A percentile compares a stretch with the other conserved stretches of the same genome.
Evolutionary conservation across 2,888 invertebrate species (phyloP).

Genomic region (Oegoconia quadripuncta): DNA sequence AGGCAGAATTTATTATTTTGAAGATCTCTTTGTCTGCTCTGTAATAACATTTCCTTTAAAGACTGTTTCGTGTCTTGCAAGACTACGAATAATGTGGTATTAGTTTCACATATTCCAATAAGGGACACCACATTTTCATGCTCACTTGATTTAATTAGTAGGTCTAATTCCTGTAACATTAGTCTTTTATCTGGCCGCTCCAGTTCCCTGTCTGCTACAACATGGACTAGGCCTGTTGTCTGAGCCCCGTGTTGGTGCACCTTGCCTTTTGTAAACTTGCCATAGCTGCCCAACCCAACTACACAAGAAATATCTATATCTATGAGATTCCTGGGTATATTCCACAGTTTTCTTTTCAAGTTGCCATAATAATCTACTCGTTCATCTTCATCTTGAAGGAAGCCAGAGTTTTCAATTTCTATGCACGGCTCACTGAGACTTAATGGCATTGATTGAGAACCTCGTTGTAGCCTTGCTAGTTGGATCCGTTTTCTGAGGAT

Average conservation of each 20-base stretch:
- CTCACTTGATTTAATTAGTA: slow-evolving; percentile 83
- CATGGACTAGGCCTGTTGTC: slow-evolving; percentile 80
- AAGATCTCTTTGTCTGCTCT: slow-evolving; percentile 76
- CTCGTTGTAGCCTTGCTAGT: slow-evolving; percentile 65
- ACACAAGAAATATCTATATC: slow-evolving; percentile 85
- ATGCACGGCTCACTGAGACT: slow-evolving; percentile 89
- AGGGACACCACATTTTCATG: slow-evolving; percentile 86
- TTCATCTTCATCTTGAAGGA: slow-evolving; percentile 85
- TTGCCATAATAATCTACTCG: slow-evolving; percentile 85
- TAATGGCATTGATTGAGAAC: slow-evolving; percentile 80
- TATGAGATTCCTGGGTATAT: slow-evolving; percentile 84
- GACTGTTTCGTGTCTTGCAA: slow-evolving; percentile 83
- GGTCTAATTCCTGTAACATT: slow-evolving; percentile 85
- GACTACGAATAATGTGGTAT: slow-evolving; percentile 85
- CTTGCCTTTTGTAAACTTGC: slow-evolving; percentile 85
- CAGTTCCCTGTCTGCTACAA: slow-evolving; percentile 79
- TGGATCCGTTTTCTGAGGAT: slow-evolving; percentile 72
- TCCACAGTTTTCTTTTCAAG: slow-evolving; percentile 87
- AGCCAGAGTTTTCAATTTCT: slow-evolving; percentile 89
- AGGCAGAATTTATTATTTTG: slow-evolving; percentile 78
- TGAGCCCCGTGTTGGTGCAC: slow-evolving; percentile 81
- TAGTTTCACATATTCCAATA: slow-evolving; percentile 88
- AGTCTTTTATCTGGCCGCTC: slow-evolving; percentile 72
- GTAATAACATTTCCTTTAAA: slow-evolving; percentile 84
- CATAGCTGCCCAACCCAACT: slow-evolving; percentile 87